Evolutionary conservation across 2,888 invertebrate genomes (phyloP).

Genomic region (Xanthia icteritia): DNA sequence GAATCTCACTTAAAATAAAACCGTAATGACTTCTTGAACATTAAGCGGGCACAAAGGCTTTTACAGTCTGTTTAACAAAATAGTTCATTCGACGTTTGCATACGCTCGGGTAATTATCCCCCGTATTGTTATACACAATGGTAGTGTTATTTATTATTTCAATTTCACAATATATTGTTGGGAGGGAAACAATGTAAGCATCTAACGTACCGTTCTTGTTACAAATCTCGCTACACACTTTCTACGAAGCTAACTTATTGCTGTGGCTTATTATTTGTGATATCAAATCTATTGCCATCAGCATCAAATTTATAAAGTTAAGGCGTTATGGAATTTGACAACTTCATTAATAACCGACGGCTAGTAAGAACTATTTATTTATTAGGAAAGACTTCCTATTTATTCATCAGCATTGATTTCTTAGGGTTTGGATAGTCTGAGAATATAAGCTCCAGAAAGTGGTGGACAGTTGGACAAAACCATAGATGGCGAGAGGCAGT

Average conservation of each 20-base stretch:
- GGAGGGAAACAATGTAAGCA: conserved; percentile 73
- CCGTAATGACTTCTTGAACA: conserved; percentile 66
- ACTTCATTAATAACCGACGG: not conserved
- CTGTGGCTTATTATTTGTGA: conserved; percentile 40
- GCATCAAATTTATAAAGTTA: conserved; percentile 1
- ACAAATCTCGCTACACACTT: conserved; percentile 53
- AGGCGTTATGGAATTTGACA: not conserved
- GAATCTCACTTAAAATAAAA: conserved; percentile 55
- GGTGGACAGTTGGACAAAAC: not conserved
- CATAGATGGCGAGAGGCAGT: not conserved
- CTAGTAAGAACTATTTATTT: not conserved
- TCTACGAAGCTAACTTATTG: conserved; percentile 52
- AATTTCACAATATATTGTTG: conserved; percentile 79
- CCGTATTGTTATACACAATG: conserved; percentile 79
- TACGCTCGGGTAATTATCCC: conserved; percentile 80
- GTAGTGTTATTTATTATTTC: conserved; percentile 77
- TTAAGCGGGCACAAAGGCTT: conserved; percentile 77
- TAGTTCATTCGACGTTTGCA: conserved; percentile 79
- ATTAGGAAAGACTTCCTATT: not conserved
- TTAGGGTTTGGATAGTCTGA: not conserved
- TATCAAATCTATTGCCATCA: conserved; percentile 44
- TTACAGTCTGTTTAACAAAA: conserved; percentile 87
- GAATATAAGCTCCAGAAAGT: not conserved
- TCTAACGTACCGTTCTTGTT: conserved; percentile 56
- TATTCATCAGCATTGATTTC: not conserved